Conservation (phyloP, 2,888 invertebrate species). For the Torymus aiolomorphi region DNA sequence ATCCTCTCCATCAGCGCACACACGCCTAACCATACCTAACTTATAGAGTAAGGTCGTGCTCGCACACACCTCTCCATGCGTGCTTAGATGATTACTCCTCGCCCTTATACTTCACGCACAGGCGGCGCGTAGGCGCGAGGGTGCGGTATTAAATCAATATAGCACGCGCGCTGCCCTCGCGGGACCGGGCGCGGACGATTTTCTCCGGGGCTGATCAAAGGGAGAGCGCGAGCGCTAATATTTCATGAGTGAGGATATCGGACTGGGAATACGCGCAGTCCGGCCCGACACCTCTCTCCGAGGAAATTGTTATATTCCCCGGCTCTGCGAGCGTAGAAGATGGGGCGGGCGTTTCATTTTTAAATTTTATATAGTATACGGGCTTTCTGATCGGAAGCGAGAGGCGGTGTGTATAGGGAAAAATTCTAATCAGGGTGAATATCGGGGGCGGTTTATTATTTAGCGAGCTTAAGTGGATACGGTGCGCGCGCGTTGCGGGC, state of each 20-base stretch:
- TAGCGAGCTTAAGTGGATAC: neutral
- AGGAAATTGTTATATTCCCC: constrained; percentile 50
- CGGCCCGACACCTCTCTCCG: constrained; percentile 38
- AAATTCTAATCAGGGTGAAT: constrained; percentile 18
- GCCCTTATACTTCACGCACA: too few species aligned
- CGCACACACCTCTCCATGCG: too few species aligned
- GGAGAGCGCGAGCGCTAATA: constrained; percentile 62
- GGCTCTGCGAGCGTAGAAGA: neutral
- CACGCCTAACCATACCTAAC: too few species aligned
- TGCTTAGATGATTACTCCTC: too few species aligned
- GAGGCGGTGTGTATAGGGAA: neutral
- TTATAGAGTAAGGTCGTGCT: too few species aligned
- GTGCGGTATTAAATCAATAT: constrained; percentile 56
- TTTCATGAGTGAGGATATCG: constrained; percentile 67
- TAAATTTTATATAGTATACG: constrained; percentile 17
- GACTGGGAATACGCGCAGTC: constrained; percentile 19
- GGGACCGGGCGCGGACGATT: constrained; percentile 68
- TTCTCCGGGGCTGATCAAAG: constrained; percentile 72
- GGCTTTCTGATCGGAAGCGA: neutral
- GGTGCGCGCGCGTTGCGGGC: neutral
- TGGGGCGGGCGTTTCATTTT: constrained; percentile 31
- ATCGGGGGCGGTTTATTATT: constrained; percentile 32
- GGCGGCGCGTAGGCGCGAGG: constrained; percentile 23
- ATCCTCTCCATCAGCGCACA: too few species aligned
- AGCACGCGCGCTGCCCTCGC: constrained; percentile 62